phyloP scores from a whole-genome alignment of 2,888 invertebrate species.

The Agrochola circellaris region DNA sequence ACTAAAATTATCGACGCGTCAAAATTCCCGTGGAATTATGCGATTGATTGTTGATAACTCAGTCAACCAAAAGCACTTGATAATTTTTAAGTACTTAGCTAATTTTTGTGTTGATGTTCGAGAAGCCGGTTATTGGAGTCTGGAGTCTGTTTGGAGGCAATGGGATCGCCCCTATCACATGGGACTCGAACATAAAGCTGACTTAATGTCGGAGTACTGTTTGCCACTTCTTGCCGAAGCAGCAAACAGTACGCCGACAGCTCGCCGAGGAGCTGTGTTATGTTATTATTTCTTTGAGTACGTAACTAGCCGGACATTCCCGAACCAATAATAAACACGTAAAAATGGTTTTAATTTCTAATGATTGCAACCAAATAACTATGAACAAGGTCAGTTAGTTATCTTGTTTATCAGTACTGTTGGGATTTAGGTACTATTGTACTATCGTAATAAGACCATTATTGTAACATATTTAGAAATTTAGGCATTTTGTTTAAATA shows the following conservation, averaged over 20 bases:
- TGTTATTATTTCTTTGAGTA: neutral
- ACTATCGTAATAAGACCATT: neutral
- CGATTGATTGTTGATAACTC: too few species aligned
- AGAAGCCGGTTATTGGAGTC: too few species aligned
- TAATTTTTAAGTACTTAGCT: too few species aligned
- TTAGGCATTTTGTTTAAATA: neutral
- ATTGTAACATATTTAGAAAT: neutral
- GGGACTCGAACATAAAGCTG: neutral
- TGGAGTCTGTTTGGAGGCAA: neutral
- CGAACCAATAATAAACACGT: neutral
- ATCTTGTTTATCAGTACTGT: neutral
- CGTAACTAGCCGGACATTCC: neutral
- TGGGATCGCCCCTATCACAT: neutral
- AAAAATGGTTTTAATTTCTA: neutral
- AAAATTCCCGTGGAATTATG: too few species aligned
- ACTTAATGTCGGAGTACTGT: neutral
- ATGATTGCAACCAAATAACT: neutral
- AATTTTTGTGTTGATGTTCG: too few species aligned
- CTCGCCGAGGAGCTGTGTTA: too few species aligned
- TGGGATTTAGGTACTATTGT: neutral
- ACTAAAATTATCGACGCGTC: too few species aligned
- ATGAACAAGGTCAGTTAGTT: neutral
- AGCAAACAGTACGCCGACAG: too few species aligned
- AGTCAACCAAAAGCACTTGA: too few species aligned
- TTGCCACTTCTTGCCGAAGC: neutral